Evolutionary conservation across 2,797 vertebrate genomes (phyloP).

Genomic region (Enteromius viviparus): DNA sequence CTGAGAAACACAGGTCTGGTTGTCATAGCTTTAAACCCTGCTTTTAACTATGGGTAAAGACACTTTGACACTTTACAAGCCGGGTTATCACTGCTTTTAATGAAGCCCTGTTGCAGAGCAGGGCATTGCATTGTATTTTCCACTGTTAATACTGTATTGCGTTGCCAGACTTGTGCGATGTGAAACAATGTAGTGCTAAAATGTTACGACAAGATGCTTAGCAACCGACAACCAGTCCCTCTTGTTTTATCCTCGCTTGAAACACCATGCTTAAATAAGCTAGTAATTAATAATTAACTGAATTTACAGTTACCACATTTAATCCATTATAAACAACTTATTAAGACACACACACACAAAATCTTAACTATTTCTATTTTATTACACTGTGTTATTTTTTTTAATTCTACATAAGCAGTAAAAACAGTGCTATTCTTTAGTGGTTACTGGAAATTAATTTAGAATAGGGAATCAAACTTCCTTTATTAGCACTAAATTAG

Average conservation of each 20-base stretch:
- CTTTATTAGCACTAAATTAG: no score
- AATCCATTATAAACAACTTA: no score
- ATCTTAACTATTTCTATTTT: no score
- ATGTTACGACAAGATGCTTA: not conserved
- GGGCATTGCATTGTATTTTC: not conserved
- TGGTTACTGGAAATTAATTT: no score
- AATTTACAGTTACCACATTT: no score
- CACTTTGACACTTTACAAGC: not conserved
- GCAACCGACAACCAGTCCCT: not conserved
- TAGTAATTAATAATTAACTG: no score
- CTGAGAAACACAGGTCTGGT: not conserved
- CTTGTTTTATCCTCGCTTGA: not conserved
- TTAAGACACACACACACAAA: no score
- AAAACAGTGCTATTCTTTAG: no score
- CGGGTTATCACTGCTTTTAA: not conserved
- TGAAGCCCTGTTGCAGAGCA: not conserved
- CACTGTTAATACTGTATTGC: not conserved
- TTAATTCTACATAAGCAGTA: no score
- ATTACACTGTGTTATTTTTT: no score
- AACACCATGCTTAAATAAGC: not conserved
- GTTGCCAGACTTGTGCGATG: not conserved
- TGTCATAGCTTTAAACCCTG: not conserved
- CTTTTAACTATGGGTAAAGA: not conserved
- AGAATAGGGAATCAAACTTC: no score
- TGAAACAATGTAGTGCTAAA: not conserved